Evolutionary conservation across 2,888 invertebrate genomes (phyloP), one percentile per base, ranked within the genome.

Genomic region (Standfussiana lucernea): DNA sequence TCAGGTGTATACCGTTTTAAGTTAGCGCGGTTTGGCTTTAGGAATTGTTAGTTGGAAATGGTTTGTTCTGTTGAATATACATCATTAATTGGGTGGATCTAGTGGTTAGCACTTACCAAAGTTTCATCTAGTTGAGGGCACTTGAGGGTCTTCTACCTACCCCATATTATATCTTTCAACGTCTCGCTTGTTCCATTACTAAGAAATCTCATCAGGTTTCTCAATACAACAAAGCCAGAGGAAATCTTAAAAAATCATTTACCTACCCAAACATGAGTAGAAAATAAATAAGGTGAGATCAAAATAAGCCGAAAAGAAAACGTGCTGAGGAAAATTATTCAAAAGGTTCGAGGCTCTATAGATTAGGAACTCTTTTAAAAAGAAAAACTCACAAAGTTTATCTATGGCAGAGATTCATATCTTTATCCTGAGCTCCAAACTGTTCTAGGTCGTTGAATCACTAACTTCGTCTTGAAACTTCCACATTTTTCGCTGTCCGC

Each of bases 361-460:
- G 87, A 84, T 86, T 75, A 85, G 76, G 77, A 72, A 83, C 64
- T 84, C 68, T 86, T 80, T 79, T 28, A 78, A 83, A 84, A 80
- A 77, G 75, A 71, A 86, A 83, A 78, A 18, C 80, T 82, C 47
- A 1, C 77, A 76, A 83, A 88, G 68, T 88, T 87, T 87, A 85
- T 89, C 80, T 82, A 75, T 75, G 61, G 47, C 64, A 56, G 71
- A 75, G 87, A 87, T 87, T 78, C 86, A 83, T 81, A 89, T 87
- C 83, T 87, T 87, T 68, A 76, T 77, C 77, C 75, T n/a, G 80
- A 59, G 69, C 83, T 84, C 69, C 65, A 56, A 77, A 85, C 82
- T 82, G 80, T 82, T 86, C 79, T 82, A 79, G 68, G 74, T 80
- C 74, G 79, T 79, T 84, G 85, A 86, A 77, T 88, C 75, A 67